Base-by-base conservation (phyloP, 2,113 vertebrate genomes). In the Butorides virescens region DNA sequence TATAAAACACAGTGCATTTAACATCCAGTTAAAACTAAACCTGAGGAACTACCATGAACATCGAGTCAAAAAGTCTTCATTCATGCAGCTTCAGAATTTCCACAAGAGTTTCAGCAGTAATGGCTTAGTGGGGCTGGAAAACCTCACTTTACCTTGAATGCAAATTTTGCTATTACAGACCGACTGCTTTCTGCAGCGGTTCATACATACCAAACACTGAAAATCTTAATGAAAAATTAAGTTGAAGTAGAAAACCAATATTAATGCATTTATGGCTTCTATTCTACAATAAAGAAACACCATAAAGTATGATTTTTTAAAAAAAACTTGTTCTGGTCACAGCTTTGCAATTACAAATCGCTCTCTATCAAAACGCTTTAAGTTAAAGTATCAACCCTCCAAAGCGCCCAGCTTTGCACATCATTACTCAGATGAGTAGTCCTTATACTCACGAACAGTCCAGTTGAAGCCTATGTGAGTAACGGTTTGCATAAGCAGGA, bases 1-100 rank as follows among this genome's bases (percentile, higher is more conserved):
- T 98, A 97, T 97, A 98, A 98, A 98, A 98, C 94, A 99, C 98
- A 99, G 99, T 98, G 98, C 98, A 98, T 98, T 96, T 97, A 98
- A 98, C 94, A 98, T 97, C 94, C 94, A 97, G 91, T 97, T 95
- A 96, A 95, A 98, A 98, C 97, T 96, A 99, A 98, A 99, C 98
- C 98, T 97, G 98, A 98, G 98, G 98, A 98, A 98, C 98, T 98
- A 99, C 98, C 97, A 98, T 97, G 98, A 98, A 98, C 98, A 99
- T 97, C 4, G 30, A 99, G 94, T 98, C 96, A 98, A 97, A 98
- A 91, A 95, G 97, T 98, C 97, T 98, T 97, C 99, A 98, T 98
- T 99, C 99, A 99, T 99, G 99, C 99, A 98, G 98, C 97, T 93
- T 97, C 98, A 97, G 98, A 94, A 96, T 97, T 97, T 98, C 97